A percentile compares a stretch with the other conserved stretches of the same genome.
These are phyloP conservation scores for Ormia ochracea DNA, from an alignment of 2,888 invertebrate species.

Conservation along the genomic window DNA sequence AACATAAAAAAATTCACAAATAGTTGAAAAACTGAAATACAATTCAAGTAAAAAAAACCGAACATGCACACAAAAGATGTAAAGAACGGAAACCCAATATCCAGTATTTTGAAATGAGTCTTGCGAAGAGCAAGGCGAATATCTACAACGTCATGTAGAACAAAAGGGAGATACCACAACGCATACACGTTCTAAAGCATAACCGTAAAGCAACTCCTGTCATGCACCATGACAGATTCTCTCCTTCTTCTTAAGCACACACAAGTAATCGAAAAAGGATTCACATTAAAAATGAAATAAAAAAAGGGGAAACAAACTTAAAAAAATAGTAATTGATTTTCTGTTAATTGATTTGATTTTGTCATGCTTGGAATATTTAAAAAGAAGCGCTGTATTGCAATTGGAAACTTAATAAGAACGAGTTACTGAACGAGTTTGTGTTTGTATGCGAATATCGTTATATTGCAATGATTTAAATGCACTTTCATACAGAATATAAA, in stretches of 20 bases:
- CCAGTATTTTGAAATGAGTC: constrained; percentile 10
- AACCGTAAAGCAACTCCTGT: not conserved
- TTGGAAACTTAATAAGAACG: constrained; percentile 46
- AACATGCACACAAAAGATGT: not conserved
- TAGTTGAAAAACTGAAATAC: not conserved
- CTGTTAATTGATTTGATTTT: constrained; percentile 67
- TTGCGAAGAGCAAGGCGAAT: constrained; percentile 9
- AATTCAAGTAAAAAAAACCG: not conserved
- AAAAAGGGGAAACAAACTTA: not conserved
- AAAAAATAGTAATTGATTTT: constrained; percentile 65
- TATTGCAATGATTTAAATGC: constrained; percentile 54
- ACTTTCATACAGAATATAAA: constrained; percentile 49
- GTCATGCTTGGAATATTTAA: constrained; percentile 59
- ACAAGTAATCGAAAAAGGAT: constrained; percentile 4
- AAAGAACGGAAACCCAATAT: constrained; percentile 30
- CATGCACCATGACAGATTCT: not conserved
- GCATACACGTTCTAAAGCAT: not conserved
- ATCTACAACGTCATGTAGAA: constrained; percentile 8
- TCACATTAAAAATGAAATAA: not conserved
- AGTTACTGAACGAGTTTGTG: not conserved
- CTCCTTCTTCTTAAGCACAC: not conserved
- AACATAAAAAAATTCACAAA: constrained; percentile 41
- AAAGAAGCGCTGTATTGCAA: constrained; percentile 47
- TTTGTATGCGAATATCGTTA: not conserved
- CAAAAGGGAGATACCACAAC: not conserved